Conservation (phyloP, 2,113 vertebrate genomes). For the Verasper variegatus region DNA sequence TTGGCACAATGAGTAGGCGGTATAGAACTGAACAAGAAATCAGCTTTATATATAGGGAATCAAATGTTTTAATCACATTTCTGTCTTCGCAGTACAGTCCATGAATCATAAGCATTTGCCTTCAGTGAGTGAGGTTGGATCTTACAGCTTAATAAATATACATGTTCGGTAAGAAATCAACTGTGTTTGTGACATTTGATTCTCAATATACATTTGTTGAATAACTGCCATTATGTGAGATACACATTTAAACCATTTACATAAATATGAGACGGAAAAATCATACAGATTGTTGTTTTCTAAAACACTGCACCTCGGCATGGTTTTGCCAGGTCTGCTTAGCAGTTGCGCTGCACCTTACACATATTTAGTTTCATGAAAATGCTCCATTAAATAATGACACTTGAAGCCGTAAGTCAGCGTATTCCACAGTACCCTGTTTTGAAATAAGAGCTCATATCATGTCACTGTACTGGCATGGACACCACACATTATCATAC, state of each 20-base stretch:
- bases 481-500: constrained; percentile 36
- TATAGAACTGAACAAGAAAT: not conserved
- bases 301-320: constrained; percentile 28
- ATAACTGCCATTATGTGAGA: constrained; percentile 12
- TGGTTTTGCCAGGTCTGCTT: constrained; percentile 1
- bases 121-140: constrained; percentile 1
- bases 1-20: not conserved
- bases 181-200: not conserved
- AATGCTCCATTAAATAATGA: not conserved
- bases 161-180: constrained; percentile 24
- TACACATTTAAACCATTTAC: constrained; percentile 11
- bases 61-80: constrained; percentile 64
- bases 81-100: constrained; percentile 39
- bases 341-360: constrained; percentile 7
- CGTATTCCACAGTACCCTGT: constrained; percentile 17
- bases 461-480: constrained; percentile 23
- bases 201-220: constrained; percentile 18
- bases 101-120: constrained; percentile 16
- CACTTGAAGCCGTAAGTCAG: not conserved
- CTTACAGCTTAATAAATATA: constrained; percentile 31
- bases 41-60: constrained; percentile 28
- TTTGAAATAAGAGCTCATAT: constrained; percentile 12
- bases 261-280: constrained; percentile 24
- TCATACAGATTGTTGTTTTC: constrained; percentile 16
- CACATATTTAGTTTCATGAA: constrained; percentile 4